A percentile compares a stretch with the other conserved stretches of the same genome.
These are phyloP conservation scores for Callipepla squamata DNA, from an alignment of 2,113 vertebrate species.

Conservation along the genomic window DNA sequence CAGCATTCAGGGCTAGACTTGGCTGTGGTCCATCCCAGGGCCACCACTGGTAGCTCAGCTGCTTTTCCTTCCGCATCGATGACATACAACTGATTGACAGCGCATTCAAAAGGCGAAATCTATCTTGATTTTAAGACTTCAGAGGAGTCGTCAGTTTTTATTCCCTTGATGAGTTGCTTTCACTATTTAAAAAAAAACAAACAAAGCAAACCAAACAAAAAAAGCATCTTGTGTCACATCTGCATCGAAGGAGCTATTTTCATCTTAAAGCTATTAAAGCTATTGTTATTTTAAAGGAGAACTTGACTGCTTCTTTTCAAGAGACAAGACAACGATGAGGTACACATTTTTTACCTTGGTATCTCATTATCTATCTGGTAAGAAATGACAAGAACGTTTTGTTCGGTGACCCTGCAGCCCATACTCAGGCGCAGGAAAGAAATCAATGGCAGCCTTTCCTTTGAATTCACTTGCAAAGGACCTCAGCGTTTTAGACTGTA, in stretches of 20 bases:
- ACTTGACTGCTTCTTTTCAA: slow-evolving; percentile 32
- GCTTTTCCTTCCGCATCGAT: not conserved
- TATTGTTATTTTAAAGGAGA: slow-evolving; percentile 6
- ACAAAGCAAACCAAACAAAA: not conserved
- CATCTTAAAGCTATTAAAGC: slow-evolving; percentile 5
- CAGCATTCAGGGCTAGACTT: not conserved
- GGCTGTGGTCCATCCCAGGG: not conserved
- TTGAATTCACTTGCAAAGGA: slow-evolving; percentile 17
- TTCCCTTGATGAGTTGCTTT: not conserved
- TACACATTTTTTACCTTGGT: slow-evolving; percentile 20
- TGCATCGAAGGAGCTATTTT: slow-evolving; percentile 5
- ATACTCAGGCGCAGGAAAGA: not conserved
- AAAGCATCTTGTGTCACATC: not conserved
- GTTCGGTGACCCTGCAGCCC: not conserved
- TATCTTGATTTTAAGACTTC: not conserved
- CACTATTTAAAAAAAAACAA: not conserved
- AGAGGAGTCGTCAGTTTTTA: not conserved
- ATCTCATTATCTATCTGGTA: not conserved
- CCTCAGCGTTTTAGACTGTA: not conserved
- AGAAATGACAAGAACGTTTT: not conserved
- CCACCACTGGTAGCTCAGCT: not conserved
- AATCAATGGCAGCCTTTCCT: not conserved
- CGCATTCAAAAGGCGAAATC: not conserved
- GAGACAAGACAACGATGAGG: not conserved
- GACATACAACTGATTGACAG: not conserved